Evolutionary conservation across 2,797 vertebrate genomes (phyloP), one percentile per base, ranked within the genome.

Genomic region (Chaunax sp.): DNA sequence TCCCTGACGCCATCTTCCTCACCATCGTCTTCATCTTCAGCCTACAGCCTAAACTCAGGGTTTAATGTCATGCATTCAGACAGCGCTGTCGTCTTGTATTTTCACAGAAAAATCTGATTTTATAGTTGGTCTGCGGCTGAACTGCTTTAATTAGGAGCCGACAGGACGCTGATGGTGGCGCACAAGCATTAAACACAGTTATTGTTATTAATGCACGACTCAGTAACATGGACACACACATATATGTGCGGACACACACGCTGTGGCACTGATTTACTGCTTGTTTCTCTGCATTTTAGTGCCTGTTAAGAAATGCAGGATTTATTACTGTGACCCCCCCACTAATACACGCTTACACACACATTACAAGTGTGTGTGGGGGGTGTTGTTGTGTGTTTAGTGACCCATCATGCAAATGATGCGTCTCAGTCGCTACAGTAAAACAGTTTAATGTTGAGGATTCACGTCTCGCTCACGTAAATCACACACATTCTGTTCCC

Each of bases 321-420:
- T 93, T 93, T 92, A 93, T 90, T 70, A 75, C 69, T 33, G 43
- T 40, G 68, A 69, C 70, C 60, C 53, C 61, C 73, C 2, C 53
- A 5, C 68, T 19, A 46, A 56, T 5, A 57, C 43, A 37, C 66
- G 44, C 65, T 9, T 33, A 60, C 19, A 63, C 52, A 64, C 66
- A 54, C 58, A 18, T 46, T 45, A 11, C 15, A 20, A 19, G 44
- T 45, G 44, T 45, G 44, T 45, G n/a, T 45, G 15, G 41, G n/a
- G 12, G 50, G 51, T 20, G 23, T 13, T 65, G 60, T 38, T 35
- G 57, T 73, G 69, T 63, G 74, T 81, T 84, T 78, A 78, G 82
- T 80, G 81, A 87, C 86, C 86, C 77, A 77, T 86, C 88, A 92
- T 93, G 90, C 87, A 92, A 92, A 93, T 92, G 88, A 85, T 76